Conservation (phyloP, 2,113 vertebrate species). For the Dascyllus trimaculatus region DNA sequence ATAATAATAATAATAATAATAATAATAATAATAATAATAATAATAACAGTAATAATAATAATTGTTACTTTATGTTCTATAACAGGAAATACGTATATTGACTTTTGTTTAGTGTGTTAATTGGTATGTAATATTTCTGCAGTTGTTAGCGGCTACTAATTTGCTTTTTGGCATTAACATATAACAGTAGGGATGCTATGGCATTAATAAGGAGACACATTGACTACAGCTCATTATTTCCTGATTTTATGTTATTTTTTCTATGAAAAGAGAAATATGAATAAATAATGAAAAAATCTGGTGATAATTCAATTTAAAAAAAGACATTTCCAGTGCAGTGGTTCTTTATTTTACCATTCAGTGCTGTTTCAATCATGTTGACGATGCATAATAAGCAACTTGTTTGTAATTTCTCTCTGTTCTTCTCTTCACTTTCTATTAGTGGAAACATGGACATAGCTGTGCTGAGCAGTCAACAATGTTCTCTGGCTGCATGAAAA, state of each 20-base stretch:
- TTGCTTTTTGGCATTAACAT: background rate
- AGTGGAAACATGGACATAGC: background rate
- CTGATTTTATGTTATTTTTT: background rate
- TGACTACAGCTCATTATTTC: constrained; percentile 27
- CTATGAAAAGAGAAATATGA: constrained; percentile 1
- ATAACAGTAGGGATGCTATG: background rate
- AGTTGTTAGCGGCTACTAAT: too few relatives aligned
- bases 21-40: too few relatives aligned
- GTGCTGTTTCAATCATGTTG: constrained; percentile 9
- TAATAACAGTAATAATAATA: too few relatives aligned
- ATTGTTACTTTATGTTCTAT: too few relatives aligned
- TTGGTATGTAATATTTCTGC: too few relatives aligned
- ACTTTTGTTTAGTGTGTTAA: too few relatives aligned
- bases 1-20: too few relatives aligned
- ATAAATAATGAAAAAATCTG: constrained; percentile 17
- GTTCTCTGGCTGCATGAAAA: constrained; percentile 11
- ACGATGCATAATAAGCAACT: constrained; percentile 14
- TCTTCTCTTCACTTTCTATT: background rate
- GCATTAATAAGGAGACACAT: background rate
- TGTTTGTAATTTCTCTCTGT: background rate
- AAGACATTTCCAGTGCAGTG: background rate
- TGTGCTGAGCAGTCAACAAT: constrained; percentile 11
- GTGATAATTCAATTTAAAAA: constrained; percentile 6
- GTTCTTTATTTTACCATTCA: constrained; percentile 10
- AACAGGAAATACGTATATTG: too few relatives aligned